Evolutionary conservation across 2,113 vertebrate species (phyloP).

Genomic region (Indicator maculatus): DNA sequence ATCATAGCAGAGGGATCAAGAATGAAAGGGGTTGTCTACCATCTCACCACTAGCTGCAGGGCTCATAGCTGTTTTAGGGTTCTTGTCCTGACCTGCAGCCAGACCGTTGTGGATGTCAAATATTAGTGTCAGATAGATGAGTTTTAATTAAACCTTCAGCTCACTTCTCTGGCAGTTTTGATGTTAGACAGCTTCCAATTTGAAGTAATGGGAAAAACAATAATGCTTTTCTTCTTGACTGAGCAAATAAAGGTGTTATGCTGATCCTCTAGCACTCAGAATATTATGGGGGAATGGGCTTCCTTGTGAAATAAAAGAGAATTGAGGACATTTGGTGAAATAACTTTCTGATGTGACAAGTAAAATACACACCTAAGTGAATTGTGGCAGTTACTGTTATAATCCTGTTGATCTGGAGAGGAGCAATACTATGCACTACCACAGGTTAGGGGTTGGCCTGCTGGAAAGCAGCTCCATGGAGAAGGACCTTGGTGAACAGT

Average conservation of each 20-base stretch:
- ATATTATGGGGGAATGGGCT: fast-evolving
- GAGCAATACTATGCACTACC: too few species aligned
- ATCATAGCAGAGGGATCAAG: background rate
- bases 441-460: too few species aligned
- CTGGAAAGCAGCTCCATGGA: too few species aligned
- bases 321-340: background rate
- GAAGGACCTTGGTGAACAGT: too few species aligned
- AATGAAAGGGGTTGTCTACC: background rate
- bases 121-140: background rate
- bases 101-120: background rate
- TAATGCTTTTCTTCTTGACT: background rate
- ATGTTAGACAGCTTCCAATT: background rate
- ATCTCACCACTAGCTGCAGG: background rate
- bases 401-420: background rate
- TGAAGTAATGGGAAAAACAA: background rate
- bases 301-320: background rate
- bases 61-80: background rate
- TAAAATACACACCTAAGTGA: background rate
- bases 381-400: background rate
- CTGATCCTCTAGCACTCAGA: background rate
- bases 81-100: background rate
- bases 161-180: background rate
- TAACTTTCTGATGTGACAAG: background rate
- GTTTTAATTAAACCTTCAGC: background rate
- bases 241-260: background rate